Evolutionary conservation across 2,888 invertebrate genomes (phyloP).

Genomic region (Corythucha ciliata): DNA sequence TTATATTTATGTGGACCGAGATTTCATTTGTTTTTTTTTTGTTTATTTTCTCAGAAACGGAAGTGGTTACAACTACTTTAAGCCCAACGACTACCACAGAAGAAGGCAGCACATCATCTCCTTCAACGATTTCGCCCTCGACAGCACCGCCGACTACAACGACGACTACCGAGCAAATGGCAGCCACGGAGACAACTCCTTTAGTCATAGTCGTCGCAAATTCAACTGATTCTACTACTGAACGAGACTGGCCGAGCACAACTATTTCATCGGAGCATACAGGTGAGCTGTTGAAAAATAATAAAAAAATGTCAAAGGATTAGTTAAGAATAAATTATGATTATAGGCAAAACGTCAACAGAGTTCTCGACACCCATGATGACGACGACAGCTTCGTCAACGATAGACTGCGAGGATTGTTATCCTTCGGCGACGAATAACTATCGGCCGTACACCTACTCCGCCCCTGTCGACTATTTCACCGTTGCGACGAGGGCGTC

Average conservation of each 20-base stretch:
- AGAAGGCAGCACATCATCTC: not conserved
- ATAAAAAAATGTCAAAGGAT: too few relatives aligned
- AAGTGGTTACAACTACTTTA: too few relatives aligned
- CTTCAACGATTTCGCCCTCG: slow-evolving; percentile 1
- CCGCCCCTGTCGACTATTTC: not conserved
- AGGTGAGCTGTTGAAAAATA: not conserved
- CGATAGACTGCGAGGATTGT: slow-evolving; percentile 18
- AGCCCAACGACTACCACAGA: slow-evolving; percentile 4
- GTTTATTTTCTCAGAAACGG: too few relatives aligned
- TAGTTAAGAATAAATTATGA: not conserved
- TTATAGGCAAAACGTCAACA: slow-evolving; percentile 17
- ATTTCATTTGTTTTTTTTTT: too few relatives aligned
- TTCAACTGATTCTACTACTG: slow-evolving; percentile 17
- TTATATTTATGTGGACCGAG: too few relatives aligned
- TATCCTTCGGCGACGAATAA: slow-evolving; percentile 2
- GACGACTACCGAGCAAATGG: slow-evolving; percentile 1
- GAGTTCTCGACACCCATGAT: slow-evolving; percentile 13
- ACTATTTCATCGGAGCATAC: slow-evolving; percentile 43
- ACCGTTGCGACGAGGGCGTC: not conserved
- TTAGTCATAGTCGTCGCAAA: slow-evolving; percentile 24
- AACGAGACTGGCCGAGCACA: slow-evolving; percentile 38
- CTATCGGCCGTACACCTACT: too few relatives aligned
- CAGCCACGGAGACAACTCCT: slow-evolving; percentile 16
- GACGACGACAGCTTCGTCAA: slow-evolving; percentile 8
- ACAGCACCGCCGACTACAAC: slow-evolving; percentile 6